Evolutionary conservation across 2,113 vertebrate genomes (phyloP).

Genomic region (Tychaedon coryphoeus): DNA sequence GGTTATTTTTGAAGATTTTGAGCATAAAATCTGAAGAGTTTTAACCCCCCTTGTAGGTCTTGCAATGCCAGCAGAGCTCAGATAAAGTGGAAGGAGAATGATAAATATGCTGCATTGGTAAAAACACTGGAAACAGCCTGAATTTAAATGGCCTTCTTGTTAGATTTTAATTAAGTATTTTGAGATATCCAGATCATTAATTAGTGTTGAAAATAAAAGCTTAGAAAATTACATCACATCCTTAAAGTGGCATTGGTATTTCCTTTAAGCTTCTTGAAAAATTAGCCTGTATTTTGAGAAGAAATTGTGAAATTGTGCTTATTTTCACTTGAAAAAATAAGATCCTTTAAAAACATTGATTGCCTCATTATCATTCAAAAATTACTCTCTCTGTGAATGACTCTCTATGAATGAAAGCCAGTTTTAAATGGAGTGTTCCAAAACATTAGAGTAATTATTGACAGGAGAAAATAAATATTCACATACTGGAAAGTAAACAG

Average conservation of each 20-base stretch:
- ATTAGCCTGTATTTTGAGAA: slow-evolving; percentile 36
- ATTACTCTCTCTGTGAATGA: slow-evolving; percentile 43
- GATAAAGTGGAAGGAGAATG: neutral
- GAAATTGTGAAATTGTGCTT: slow-evolving; percentile 21
- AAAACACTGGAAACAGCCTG: neutral
- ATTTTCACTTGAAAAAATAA: slow-evolving; percentile 48
- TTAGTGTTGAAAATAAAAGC: slow-evolving; percentile 20
- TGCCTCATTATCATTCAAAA: slow-evolving; percentile 55
- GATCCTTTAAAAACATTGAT: slow-evolving; percentile 51
- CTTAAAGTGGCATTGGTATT: neutral
- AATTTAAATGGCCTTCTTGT: neutral
- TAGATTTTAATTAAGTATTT: neutral
- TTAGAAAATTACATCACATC: neutral
- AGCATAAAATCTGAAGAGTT: neutral
- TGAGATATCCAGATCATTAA: neutral
- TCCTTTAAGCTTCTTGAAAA: slow-evolving; percentile 35
- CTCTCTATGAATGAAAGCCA: slow-evolving; percentile 54
- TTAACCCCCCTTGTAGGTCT: neutral
- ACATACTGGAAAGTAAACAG: slow-evolving; percentile 43
- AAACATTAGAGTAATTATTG: slow-evolving; percentile 63
- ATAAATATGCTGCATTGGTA: neutral
- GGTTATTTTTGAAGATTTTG: neutral
- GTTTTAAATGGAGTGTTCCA: slow-evolving; percentile 43
- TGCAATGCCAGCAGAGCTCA: neutral
- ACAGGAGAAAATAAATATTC: slow-evolving; percentile 42